Evolutionary conservation across 92 coral and sea anemone species (phyloP).

Genomic region (Montipora capitata): DNA sequence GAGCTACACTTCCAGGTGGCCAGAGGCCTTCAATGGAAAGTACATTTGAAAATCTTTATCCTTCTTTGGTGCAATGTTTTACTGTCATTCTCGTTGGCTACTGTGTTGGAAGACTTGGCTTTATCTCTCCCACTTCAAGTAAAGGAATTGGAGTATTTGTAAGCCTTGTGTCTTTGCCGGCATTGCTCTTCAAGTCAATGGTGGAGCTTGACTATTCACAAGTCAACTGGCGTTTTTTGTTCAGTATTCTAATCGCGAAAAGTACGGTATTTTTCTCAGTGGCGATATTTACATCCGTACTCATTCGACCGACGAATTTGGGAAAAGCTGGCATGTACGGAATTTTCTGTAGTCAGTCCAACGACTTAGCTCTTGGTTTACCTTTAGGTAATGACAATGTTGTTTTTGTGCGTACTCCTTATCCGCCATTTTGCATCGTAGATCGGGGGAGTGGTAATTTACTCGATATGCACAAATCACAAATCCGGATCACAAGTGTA

Average conservation of each 20-base stretch:
- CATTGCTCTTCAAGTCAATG: slow-evolving; percentile 88
- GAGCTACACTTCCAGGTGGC: not conserved
- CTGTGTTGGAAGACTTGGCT: slow-evolving; percentile 88
- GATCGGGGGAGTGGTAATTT: too few relatives aligned
- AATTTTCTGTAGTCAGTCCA: slow-evolving; percentile 89
- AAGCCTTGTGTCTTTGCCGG: slow-evolving; percentile 82
- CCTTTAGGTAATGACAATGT: slow-evolving; percentile 76
- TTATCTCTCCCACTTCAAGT: slow-evolving; percentile 84
- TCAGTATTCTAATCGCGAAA: slow-evolving; percentile 86
- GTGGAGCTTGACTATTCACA: slow-evolving; percentile 75
- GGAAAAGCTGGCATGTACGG: slow-evolving; percentile 95
- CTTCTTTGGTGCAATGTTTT: slow-evolving; percentile 88
- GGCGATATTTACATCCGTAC: slow-evolving; percentile 71
- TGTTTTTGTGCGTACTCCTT: too few relatives aligned
- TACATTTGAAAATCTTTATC: slow-evolving; percentile 83
- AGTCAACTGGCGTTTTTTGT: slow-evolving; percentile 90
- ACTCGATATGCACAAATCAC: too few relatives aligned
- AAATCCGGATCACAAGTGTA: too few relatives aligned
- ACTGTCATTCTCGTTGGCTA: slow-evolving; percentile 87
- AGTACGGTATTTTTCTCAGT: slow-evolving; percentile 81
- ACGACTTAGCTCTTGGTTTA: slow-evolving; percentile 92
- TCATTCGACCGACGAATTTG: slow-evolving; percentile 78
- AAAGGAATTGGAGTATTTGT: slow-evolving; percentile 90
- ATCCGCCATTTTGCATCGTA: too few relatives aligned
- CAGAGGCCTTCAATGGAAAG: slow-evolving; percentile 3